A percentile compares a stretch with the other conserved stretches of the same genome.
Evolutionary conservation across 1,140 invertebrate species (phyloP).

Genomic region (Monomorium pharaonis): DNA sequence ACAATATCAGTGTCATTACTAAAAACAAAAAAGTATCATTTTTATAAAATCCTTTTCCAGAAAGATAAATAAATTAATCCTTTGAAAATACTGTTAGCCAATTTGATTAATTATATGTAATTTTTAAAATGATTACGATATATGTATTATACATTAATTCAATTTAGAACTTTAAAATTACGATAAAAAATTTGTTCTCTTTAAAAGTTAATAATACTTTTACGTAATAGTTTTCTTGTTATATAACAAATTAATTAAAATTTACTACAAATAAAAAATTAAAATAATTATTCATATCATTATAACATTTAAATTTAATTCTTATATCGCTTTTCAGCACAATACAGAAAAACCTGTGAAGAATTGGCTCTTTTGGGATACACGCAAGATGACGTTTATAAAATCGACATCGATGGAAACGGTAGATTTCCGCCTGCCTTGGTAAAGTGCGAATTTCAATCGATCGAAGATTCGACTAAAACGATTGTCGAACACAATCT

Average conservation of each 20-base stretch:
- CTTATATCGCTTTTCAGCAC: constrained; percentile 85
- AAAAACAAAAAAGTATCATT: neutral
- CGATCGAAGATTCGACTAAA: constrained; percentile 93
- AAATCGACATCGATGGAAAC: constrained; percentile 97
- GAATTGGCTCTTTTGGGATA: constrained; percentile 94
- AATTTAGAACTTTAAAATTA: neutral
- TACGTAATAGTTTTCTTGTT: neutral
- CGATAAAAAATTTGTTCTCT: neutral
- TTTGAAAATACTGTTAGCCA: neutral
- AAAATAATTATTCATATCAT: neutral
- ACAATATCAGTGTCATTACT: neutral
- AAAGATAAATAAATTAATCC: neutral
- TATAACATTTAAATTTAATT: neutral
- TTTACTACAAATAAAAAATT: neutral
- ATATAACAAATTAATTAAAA: neutral
- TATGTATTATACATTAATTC: neutral
- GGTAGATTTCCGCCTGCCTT: constrained; percentile 95
- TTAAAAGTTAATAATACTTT: neutral
- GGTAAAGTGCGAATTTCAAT: constrained; percentile 96
- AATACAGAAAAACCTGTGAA: constrained; percentile 96
- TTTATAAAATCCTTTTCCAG: neutral
- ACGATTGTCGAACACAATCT: constrained; percentile 97
- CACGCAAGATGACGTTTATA: constrained; percentile 94
- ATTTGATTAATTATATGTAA: neutral
- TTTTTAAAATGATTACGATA: neutral